Percentiles rank a stretch among this genome's conserved stretches.
phyloP scores from a whole-genome alignment of 2,888 invertebrate genomes.

The Temnothorax rugatulus region DNA sequence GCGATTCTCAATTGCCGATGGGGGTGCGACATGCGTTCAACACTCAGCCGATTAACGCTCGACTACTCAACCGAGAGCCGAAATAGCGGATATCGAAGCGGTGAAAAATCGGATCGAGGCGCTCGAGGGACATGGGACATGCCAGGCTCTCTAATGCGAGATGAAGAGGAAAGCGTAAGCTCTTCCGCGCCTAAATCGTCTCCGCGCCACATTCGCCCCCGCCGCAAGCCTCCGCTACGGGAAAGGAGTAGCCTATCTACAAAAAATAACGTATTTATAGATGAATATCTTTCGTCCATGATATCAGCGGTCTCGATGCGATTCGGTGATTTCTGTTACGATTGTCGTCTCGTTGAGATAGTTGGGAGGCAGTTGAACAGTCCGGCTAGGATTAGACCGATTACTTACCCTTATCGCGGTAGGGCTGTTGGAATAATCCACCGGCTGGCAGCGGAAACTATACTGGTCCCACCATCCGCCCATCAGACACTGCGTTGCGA shows the following conservation, averaged over 20 bases:
- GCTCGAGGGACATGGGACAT: neutral
- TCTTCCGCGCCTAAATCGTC: neutral
- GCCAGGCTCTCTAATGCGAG: slow-evolving; percentile 2
- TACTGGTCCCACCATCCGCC: slow-evolving; percentile 97
- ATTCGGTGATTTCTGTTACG: slow-evolving; percentile 58
- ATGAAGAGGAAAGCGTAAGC: slow-evolving; percentile 43
- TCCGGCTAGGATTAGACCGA: slow-evolving; percentile 50
- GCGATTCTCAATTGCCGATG: neutral
- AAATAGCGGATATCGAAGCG: neutral
- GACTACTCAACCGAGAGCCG: neutral
- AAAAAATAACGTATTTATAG: neutral
- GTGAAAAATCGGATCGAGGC: neutral
- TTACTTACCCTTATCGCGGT: slow-evolving; percentile 94
- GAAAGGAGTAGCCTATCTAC: neutral
- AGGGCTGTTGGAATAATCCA: slow-evolving; percentile 94
- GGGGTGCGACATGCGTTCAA: neutral
- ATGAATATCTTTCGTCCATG: neutral
- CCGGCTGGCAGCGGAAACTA: slow-evolving; percentile 96
- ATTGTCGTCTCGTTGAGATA: slow-evolving; percentile 63
- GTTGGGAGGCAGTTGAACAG: slow-evolving; percentile 27
- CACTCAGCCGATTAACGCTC: neutral
- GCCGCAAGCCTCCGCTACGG: slow-evolving; percentile 21
- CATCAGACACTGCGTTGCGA: slow-evolving; percentile 91
- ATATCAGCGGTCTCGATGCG: neutral
- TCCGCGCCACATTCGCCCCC: neutral